phyloP scores from a whole-genome alignment of 2,797 vertebrate species.

The Buphagus erythrorhynchus region DNA sequence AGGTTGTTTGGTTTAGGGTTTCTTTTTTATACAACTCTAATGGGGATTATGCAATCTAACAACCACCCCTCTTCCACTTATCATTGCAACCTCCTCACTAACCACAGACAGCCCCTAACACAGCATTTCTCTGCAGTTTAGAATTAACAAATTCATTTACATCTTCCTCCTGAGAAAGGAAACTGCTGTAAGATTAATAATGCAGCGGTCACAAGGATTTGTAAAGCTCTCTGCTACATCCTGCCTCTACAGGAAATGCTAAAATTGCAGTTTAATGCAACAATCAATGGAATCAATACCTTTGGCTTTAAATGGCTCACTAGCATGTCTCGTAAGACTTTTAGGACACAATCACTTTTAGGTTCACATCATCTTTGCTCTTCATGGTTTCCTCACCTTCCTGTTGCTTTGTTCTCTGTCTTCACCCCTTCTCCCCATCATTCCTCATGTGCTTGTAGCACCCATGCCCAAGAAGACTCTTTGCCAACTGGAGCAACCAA shows the following conservation, averaged over 20 bases:
- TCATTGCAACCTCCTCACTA: not conserved
- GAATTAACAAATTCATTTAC: not conserved
- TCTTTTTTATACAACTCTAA: not conserved
- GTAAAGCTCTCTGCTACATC: not conserved
- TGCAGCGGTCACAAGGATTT: not conserved
- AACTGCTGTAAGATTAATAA: not conserved
- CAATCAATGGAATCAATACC: not conserved
- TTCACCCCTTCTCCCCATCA: not conserved
- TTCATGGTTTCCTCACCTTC: not conserved
- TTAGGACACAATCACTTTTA: not conserved
- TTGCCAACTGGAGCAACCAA: not conserved
- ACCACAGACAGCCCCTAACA: not conserved
- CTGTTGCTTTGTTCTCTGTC: not conserved
- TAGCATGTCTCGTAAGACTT: fast-evolving
- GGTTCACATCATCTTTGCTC: not conserved
- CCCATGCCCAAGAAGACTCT: not conserved
- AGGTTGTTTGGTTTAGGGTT: not conserved
- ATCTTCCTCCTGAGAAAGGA: not conserved
- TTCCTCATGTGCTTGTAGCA: not conserved
- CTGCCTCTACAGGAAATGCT: not conserved
- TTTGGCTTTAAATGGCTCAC: not conserved
- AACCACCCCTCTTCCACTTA: not conserved
- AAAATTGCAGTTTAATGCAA: not conserved
- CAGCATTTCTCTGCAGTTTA: not conserved
- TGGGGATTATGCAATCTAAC: not conserved